phyloP scores from a whole-genome alignment of 2,113 vertebrate genomes.

The Passer montanus region DNA sequence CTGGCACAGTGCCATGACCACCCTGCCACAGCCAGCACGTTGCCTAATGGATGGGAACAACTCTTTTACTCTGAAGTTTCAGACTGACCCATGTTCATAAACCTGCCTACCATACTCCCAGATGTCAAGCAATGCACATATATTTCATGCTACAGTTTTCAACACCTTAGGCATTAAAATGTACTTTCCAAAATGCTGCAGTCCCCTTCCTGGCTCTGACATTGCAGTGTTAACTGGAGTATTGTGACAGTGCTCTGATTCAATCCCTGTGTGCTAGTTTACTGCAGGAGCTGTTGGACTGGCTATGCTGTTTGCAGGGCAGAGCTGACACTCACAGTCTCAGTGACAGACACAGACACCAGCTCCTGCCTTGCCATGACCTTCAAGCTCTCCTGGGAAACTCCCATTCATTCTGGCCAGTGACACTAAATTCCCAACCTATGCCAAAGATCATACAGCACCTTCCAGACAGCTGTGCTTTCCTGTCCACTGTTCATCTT shows the following conservation, averaged over 20 bases:
- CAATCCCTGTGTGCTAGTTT: background rate
- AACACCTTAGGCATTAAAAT: background rate
- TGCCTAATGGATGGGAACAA: rapidly evolving
- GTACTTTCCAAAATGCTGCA: background rate
- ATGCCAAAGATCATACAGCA: background rate
- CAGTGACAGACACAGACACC: background rate
- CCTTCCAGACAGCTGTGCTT: background rate
- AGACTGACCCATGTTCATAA: background rate
- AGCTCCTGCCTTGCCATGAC: background rate
- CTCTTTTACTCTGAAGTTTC: background rate
- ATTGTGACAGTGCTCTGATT: background rate
- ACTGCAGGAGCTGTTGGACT: background rate
- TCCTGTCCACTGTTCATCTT: background rate
- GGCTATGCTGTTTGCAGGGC: background rate
- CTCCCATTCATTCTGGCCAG: background rate
- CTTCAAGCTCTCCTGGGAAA: background rate
- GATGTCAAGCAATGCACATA: background rate
- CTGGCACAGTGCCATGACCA: background rate
- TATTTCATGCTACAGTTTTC: background rate
- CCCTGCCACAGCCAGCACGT: background rate
- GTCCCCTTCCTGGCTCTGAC: background rate
- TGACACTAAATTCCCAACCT: background rate
- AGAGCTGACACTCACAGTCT: background rate
- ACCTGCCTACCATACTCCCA: background rate
- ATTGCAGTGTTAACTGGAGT: background rate